Conservation (phyloP, 2,797 vertebrate genomes). For the Mus caroli region DNA sequence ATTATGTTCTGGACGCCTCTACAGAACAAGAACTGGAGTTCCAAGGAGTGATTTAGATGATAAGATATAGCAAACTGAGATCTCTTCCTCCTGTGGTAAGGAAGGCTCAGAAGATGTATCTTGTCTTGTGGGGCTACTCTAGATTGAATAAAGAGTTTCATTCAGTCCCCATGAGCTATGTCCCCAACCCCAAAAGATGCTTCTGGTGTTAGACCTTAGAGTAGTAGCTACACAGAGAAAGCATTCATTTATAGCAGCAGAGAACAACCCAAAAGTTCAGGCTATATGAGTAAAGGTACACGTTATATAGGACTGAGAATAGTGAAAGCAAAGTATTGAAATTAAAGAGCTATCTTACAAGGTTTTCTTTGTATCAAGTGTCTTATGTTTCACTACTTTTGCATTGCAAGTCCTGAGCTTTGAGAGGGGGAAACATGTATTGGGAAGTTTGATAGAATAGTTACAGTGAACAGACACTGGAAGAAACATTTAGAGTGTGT, state of each 20-base stretch:
- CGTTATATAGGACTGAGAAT: neutral
- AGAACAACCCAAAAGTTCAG: neutral
- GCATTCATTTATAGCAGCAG: neutral
- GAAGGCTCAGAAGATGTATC: neutral
- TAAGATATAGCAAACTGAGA: neutral
- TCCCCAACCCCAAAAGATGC: neutral
- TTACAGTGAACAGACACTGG: neutral
- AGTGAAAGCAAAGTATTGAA: neutral
- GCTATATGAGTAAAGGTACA: neutral
- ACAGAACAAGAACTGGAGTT: neutral
- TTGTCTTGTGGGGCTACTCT: neutral
- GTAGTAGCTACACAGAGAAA: neutral
- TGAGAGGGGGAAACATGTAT: slow-evolving; percentile 38
- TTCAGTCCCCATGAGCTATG: neutral
- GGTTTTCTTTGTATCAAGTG: slow-evolving; percentile 15
- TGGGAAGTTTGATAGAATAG: neutral
- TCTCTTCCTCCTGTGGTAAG: slow-evolving; percentile 16
- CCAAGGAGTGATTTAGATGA: neutral
- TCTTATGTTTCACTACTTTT: neutral
- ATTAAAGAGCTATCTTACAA: neutral
- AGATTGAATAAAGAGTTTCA: neutral
- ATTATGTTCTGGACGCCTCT: neutral
- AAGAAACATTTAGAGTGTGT: neutral
- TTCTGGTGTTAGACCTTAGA: neutral
- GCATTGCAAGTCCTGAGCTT: slow-evolving; percentile 23